Evolutionary conservation across 2,888 invertebrate genomes (phyloP), one percentile per base, ranked within the genome.

Genomic region (Poecilus cupreus): DNA sequence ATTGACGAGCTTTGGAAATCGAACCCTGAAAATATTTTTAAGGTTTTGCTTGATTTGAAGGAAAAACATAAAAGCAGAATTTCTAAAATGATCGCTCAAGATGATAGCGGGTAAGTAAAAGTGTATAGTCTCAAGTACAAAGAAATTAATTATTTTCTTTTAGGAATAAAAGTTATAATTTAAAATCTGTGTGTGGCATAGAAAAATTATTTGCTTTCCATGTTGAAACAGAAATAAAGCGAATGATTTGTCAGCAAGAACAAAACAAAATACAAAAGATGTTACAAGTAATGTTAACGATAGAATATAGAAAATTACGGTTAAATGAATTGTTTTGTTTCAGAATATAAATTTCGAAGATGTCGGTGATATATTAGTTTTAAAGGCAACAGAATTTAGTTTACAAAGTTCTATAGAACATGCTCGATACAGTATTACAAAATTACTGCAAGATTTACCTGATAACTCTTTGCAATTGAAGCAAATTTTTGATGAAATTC

Each of bases 161-260:
- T 18, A 79, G 64, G 32, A 13, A 16, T 32, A 51, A 70, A 5
- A 18, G n/a, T 18, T 39, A 18, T 18, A 11, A 68, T 18, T 2
- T 10, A 37, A 68, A 60, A 60, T 26, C 57, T 3, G 64, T 32
- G 0, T 16, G 13, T 49, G 79, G 37, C n/a, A 51, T 79, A 10
- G 70, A 79, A 64, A 79, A 79, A 70, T 68, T 79, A 37, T 70
- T 51, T 37, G 51, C 46, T 51, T 49, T 70, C 18, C 79, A 79
- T 32, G 39, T 79, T 10, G 39, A 79, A 70, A 26, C n/a, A 13
- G 68, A 79, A 37, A 16, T 79, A 32, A 64, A 79, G 51, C 22
- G 70, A 51, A 24, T 68, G 16, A 22, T 68, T 24, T 46, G 68
- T 16, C 32, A 79, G 26, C 46, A 68, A 49, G 51, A 68, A 6